Evolutionary conservation across 2,113 vertebrate genomes (phyloP).

Genomic region (Sturnus vulgaris): DNA sequence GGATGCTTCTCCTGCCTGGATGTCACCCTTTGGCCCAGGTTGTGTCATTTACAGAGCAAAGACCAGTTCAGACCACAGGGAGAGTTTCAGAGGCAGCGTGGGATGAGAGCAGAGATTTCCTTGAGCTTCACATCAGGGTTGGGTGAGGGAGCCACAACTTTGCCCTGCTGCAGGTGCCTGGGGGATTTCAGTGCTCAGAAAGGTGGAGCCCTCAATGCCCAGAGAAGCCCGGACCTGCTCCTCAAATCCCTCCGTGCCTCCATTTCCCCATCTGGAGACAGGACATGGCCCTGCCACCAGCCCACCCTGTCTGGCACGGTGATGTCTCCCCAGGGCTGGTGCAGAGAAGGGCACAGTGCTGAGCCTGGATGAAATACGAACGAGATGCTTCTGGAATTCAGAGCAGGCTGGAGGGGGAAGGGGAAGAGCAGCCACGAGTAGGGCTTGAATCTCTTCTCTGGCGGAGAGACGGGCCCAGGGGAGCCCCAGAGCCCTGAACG

Average conservation of each 20-base stretch:
- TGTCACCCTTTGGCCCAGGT: neutral
- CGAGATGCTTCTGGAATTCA: constrained; percentile 13
- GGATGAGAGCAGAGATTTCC: neutral
- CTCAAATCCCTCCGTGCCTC: neutral
- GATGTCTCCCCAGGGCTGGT: neutral
- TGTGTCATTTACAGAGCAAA: neutral
- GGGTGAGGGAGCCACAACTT: neutral
- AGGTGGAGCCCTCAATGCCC: neutral
- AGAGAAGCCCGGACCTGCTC: neutral
- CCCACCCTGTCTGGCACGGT: neutral
- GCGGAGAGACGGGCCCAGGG: neutral
- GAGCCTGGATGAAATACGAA: neutral
- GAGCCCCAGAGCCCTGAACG: neutral
- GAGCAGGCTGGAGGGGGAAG: constrained; percentile 22
- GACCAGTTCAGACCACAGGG: neutral
- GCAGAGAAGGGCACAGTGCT: neutral
- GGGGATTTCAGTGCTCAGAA: neutral
- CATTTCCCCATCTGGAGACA: neutral
- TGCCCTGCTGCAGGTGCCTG: neutral
- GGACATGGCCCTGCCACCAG: neutral
- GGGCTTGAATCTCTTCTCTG: neutral
- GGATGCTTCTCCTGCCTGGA: neutral
- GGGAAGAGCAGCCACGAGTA: neutral
- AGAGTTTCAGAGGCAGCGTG: neutral
- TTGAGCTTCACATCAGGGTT: neutral